Evolutionary conservation across 1,140 invertebrate species (phyloP).

Genomic region (Drosophila ananassae): DNA sequence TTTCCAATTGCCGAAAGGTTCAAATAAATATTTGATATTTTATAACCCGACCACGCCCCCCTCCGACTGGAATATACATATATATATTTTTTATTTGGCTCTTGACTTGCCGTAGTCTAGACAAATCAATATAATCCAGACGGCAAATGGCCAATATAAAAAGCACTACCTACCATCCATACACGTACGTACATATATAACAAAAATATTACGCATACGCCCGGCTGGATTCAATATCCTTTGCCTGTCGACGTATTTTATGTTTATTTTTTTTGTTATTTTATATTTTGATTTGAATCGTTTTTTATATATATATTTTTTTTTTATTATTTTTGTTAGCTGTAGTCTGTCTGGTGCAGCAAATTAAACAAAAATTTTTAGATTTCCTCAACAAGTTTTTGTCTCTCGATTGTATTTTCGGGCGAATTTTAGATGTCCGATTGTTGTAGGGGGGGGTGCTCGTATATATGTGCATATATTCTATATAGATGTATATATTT

Average conservation of each 20-base stretch:
- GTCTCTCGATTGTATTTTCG: slow-evolving; percentile 14
- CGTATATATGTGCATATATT: slow-evolving; percentile 25
- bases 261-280: not conserved
- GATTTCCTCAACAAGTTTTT: slow-evolving; percentile 58
- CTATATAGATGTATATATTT: slow-evolving; percentile 43
- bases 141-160: slow-evolving; percentile 58
- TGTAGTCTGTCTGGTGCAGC: slow-evolving; percentile 41
- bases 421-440: slow-evolving; percentile 42
- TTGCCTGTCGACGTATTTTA: not conserved
- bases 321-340: not conserved
- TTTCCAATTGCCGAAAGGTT: not conserved
- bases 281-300: not conserved
- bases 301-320: not conserved
- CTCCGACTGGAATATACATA: not conserved
- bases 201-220: slow-evolving; percentile 76
- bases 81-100: slow-evolving; percentile 23
- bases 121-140: slow-evolving; percentile 80
- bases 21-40: slow-evolving; percentile 35
- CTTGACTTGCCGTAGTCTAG: slow-evolving; percentile 46
- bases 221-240: slow-evolving; percentile 31
- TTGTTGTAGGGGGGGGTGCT: slow-evolving; percentile 18
- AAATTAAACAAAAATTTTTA: slow-evolving; percentile 80
- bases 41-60: not conserved
- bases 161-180: slow-evolving; percentile 36
- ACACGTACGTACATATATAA: slow-evolving; percentile 4